Base-by-base conservation (phyloP, 1,140 invertebrate species). In the Riptortus pedestris region DNA sequence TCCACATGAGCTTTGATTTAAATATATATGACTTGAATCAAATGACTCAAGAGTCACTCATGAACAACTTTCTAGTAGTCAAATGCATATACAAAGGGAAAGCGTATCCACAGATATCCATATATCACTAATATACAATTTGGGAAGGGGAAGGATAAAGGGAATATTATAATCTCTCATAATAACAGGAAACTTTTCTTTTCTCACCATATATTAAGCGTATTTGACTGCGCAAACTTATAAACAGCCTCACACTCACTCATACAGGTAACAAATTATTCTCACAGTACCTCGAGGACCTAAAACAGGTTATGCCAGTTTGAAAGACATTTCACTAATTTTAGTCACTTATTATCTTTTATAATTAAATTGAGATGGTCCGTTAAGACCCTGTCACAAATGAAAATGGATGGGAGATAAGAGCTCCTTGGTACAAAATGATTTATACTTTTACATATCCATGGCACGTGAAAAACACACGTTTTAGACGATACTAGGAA, bases 211-310 rank as follows among this genome's bases (percentile, higher is more conserved):
- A 38, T 5, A 24, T 55, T 55, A 55, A 55, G 51, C 51, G 51
- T 55, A 55, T 55, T 26, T 55, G 51, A 55, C 24, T 22, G 31
- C 51, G 24, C 51, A 24, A 55, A 55, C 51, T 55, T 55, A 22
- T 55, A 24, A 55, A 55, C 51, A 55, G 51, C 51, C 51, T 55
- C 51, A 55, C 51, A 55, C 51, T 55, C 51, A 55, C 51, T 55
- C 24, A 55, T 55, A 55, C 51, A 24, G 20, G 24, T 55, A 55
- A 55, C 26, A 55, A 55, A 55, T 55, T 24, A 55, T 55, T 55
- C 24, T 55, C 24, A 47, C n/a, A 7, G 14, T 26, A 55, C 18
- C 4, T 16, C 0, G n/a, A 2, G 51, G 14, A 27, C 22, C 51
- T 27, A 14, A 14, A 51, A 14, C 51, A 11, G 18, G 9, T 51